Conservation (phyloP, 2,888 invertebrate genomes). For the Leucophora obtusa region DNA sequence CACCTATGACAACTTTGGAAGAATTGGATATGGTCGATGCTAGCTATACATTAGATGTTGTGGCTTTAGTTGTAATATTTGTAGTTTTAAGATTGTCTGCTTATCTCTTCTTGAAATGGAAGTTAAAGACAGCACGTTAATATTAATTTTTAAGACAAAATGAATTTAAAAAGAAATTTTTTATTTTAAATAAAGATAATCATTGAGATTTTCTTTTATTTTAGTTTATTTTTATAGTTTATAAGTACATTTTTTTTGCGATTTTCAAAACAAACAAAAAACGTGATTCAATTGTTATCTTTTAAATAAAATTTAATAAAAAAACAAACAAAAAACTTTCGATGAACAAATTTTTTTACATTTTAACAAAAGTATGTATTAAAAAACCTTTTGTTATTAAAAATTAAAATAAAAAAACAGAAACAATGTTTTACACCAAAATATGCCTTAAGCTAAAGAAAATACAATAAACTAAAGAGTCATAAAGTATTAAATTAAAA, state of each 20-base stretch:
- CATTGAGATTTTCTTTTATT: conserved; percentile 16
- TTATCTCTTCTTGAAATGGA: conserved; percentile 92
- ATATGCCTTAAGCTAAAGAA: conserved; percentile 49
- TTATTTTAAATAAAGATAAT: conserved; percentile 30
- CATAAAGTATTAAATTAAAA: not conserved
- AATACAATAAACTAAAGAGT: not conserved
- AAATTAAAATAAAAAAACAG: conserved; percentile 8
- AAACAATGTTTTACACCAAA: conserved; percentile 14
- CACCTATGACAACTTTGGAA: conserved; percentile 88
- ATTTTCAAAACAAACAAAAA: conserved; percentile 37
- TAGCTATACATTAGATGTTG: conserved; percentile 87
- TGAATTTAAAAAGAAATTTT: conserved; percentile 35
- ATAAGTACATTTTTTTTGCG: conserved; percentile 26
- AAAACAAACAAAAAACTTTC: conserved; percentile 24
- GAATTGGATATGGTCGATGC: conserved; percentile 92
- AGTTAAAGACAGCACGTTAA: conserved; percentile 89
- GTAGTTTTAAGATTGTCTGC: conserved; percentile 88
- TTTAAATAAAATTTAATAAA: conserved; percentile 14
- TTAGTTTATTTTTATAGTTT: conserved; percentile 50
- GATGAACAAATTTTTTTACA: conserved; percentile 26
- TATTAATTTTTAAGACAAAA: conserved; percentile 29
- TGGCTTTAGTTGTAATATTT: conserved; percentile 89
- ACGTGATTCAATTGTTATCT: conserved; percentile 46
- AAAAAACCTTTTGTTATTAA: conserved; percentile 16
- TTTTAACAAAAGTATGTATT: conserved; percentile 16